Evolutionary conservation across 2,888 invertebrate species (phyloP).

Genomic region (Pimpla rufipes): DNA sequence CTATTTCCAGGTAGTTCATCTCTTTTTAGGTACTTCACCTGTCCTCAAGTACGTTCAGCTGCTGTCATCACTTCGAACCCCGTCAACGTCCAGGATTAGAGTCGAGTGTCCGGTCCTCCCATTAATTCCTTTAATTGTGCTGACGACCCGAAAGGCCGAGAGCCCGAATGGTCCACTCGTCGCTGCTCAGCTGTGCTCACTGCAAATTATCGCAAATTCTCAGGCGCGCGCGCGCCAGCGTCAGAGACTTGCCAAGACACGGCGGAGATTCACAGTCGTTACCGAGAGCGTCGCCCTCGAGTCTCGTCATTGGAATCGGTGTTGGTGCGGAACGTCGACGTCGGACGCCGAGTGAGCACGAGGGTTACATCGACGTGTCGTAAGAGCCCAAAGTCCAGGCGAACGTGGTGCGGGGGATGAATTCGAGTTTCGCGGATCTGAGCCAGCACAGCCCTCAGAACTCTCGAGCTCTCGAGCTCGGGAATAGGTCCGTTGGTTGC

Average conservation of each 20-base stretch:
- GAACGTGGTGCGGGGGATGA: slow-evolving; percentile 25
- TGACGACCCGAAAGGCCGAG: slow-evolving; percentile 81
- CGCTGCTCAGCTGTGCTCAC: slow-evolving; percentile 59
- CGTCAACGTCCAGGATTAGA: too few species aligned
- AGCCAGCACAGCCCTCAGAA: slow-evolving; percentile 78
- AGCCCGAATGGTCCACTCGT: slow-evolving; percentile 73
- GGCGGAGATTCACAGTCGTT: slow-evolving; percentile 66
- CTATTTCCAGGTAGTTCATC: too few species aligned
- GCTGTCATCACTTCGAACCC: too few species aligned
- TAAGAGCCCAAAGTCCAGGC: slow-evolving; percentile 44
- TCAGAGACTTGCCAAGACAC: slow-evolving; percentile 57
- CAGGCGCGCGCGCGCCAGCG: slow-evolving; percentile 63
- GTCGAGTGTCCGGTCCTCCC: slow-evolving; percentile 71
- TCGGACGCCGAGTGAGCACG: slow-evolving; percentile 48
- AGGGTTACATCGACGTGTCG: slow-evolving; percentile 34
- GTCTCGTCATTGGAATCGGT: slow-evolving; percentile 38
- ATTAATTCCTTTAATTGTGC: slow-evolving; percentile 84
- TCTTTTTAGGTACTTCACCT: too few species aligned
- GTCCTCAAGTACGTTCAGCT: too few species aligned
- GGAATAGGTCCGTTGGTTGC: slow-evolving; percentile 76
- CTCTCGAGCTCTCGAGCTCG: slow-evolving; percentile 74
- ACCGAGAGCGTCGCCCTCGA: slow-evolving; percentile 60
- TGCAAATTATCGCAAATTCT: slow-evolving; percentile 81
- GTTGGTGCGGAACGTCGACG: slow-evolving; percentile 43
- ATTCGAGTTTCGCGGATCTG: slow-evolving; percentile 56